A percentile compares a stretch with the other conserved stretches of the same genome.
Evolutionary conservation across 2,888 invertebrate species (phyloP).

Genomic region (Tanytarsus gracilentus): DNA sequence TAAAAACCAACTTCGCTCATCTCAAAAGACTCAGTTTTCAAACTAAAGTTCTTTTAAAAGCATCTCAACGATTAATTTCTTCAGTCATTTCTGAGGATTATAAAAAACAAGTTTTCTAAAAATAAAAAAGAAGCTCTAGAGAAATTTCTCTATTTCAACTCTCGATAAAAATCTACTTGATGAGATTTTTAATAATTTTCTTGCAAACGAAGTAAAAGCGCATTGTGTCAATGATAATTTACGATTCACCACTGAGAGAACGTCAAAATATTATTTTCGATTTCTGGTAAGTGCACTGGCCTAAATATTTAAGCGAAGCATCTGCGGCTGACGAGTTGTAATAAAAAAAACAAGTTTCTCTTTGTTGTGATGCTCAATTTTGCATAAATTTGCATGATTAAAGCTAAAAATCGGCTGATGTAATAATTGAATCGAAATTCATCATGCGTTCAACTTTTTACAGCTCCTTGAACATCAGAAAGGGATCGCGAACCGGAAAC

Average conservation of each 20-base stretch:
- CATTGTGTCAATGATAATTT: conserved; percentile 25
- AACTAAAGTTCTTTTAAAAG: not conserved
- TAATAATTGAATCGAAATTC: not conserved
- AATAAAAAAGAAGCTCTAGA: not conserved
- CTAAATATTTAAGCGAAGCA: no score
- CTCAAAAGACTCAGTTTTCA: conserved; percentile 9
- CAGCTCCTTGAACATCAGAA: conserved; percentile 31
- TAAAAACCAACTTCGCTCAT: conserved; percentile 6
- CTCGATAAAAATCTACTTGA: not conserved
- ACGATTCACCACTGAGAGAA: conserved; percentile 22
- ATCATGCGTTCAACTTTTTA: not conserved
- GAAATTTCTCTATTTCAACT: not conserved
- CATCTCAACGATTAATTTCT: not conserved
- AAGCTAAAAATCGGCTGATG: conserved; percentile 21
- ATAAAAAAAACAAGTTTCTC: no score
- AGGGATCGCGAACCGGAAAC: conserved; percentile 42
- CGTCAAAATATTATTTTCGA: conserved; percentile 28
- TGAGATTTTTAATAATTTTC: not conserved
- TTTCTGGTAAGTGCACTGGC: conserved; percentile 23
- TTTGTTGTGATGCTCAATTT: no score
- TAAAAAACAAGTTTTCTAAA: not conserved
- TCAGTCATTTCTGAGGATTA: conserved; percentile 1
- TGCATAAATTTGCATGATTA: no score
- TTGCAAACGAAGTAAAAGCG: not conserved
- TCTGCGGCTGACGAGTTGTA: no score